Evolutionary conservation across 2,113 vertebrate genomes (phyloP).

Genomic region (Salvelinus alpinus): DNA sequence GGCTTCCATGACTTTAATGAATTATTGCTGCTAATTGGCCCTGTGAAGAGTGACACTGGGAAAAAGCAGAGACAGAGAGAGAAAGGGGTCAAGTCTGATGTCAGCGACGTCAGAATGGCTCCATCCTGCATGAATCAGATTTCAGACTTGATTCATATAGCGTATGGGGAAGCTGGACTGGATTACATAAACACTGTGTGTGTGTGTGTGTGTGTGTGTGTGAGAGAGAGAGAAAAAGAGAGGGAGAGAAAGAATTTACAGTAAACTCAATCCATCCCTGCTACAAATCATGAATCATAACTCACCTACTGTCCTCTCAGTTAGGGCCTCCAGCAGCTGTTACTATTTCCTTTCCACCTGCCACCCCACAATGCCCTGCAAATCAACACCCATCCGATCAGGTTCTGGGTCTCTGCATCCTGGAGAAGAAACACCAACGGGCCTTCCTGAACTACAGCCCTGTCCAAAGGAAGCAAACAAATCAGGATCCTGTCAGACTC

Average conservation of each 20-base stretch:
- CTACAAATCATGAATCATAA: slow-evolving; percentile 1
- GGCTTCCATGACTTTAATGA: slow-evolving; percentile 14
- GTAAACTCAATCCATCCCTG: not conserved
- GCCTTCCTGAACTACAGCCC: slow-evolving; percentile 30
- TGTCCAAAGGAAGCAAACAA: slow-evolving; percentile 55
- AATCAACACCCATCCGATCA: slow-evolving; percentile 13
- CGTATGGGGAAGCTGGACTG: too few species aligned
- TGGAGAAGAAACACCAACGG: slow-evolving; percentile 11
- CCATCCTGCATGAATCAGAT: too few species aligned
- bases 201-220: not conserved
- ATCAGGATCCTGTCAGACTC: slow-evolving; percentile 41
- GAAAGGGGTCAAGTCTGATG: too few species aligned
- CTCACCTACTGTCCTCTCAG: too few species aligned
- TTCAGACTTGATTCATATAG: too few species aligned
- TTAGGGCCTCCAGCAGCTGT: too few species aligned
- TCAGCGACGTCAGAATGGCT: too few species aligned
- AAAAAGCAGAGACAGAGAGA: not conserved
- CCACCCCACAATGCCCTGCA: not conserved
- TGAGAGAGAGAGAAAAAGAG: not conserved
- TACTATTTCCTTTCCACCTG: not conserved
- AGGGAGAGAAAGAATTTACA: not conserved
- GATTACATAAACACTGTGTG: not conserved
- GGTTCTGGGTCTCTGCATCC: slow-evolving; percentile 19
- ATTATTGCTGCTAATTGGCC: slow-evolving; percentile 38
- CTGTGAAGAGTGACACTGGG: slow-evolving; percentile 4